Base-by-base conservation (phyloP, 2,888 invertebrate genomes). In the Brenthis ino region DNA sequence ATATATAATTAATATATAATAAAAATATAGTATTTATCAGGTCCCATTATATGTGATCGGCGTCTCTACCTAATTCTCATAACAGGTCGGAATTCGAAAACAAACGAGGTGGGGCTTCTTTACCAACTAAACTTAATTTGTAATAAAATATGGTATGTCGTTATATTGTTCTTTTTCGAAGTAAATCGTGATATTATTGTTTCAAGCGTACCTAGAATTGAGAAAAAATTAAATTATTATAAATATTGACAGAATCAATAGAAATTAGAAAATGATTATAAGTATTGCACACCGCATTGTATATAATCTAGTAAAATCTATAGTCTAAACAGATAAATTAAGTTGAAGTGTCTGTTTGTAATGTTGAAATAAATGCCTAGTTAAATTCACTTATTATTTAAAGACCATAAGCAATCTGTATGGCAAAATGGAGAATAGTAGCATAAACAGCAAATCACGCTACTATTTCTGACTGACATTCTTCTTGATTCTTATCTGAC, bases 181-280 rank as follows among this genome's bases (percentile, higher is more conserved):
- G 70, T 72, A 64, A 67, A 73, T 77, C 81, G 83, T 82, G 81
- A 77, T 80, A 80, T 82, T 79, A 81, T 83, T 82, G 79, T 71
- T 82, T 88, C 91, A 92, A 77, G 87, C 91, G 84, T 90, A 91
- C 85, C 91, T 92, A 90, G 60, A 86, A 88, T 71, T 64, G 70
- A 67, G 60, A 66, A 72, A 61, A 54, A 54, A 54, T 65, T 48
- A 55, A n/a, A 65, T 51, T 48, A 57, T 53, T 51, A 48, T 33
- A 50, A 47, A 37, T 37, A 16, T 12, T 14, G 14, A 20, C 53
- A 33, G 16, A 53, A 54, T 61, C 53, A 13, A 50, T 56, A 47
- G n/a, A 28, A 24, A 13, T 43, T 56, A 33, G n/a, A 28, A 24
- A 3, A 1, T 43, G 8, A 43, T 8, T 11, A 20, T 20, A 8